A percentile compares a stretch with the other conserved stretches of the same genome.
These are phyloP conservation scores for Iselma pallidipennis DNA, from an alignment of 2,888 invertebrate genomes.

Conservation along the genomic window DNA sequence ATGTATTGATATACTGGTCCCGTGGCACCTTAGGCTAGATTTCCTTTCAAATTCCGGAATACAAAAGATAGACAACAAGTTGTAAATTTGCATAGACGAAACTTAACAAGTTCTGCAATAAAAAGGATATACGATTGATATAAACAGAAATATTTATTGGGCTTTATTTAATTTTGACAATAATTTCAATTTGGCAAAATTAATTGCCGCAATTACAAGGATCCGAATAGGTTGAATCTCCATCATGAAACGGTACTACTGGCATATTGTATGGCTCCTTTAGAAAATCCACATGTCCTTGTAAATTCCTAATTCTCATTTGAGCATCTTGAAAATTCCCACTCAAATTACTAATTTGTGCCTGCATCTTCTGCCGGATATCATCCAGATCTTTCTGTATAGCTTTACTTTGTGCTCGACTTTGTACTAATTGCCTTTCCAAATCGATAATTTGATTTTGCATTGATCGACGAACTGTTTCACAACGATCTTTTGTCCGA, in stretches of 20 bases:
- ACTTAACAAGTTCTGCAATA: background rate
- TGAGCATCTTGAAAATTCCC: conserved; percentile 72
- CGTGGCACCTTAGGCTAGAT: too few species aligned
- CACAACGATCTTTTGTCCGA: conserved; percentile 68
- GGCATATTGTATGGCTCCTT: conserved; percentile 55
- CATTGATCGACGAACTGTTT: conserved; percentile 63
- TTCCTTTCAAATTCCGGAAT: too few species aligned
- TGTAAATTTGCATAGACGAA: too few species aligned
- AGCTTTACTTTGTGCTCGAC: conserved; percentile 65
- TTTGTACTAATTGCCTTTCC: conserved; percentile 68
- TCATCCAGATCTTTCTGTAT: conserved; percentile 73
- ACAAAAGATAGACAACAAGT: too few species aligned
- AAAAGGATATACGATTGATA: background rate
- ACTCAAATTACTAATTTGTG: conserved; percentile 67
- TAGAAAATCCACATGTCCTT: conserved; percentile 66
- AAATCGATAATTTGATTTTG: conserved; percentile 69
- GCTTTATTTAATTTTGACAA: too few species aligned
- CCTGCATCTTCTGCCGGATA: conserved; percentile 70
- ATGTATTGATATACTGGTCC: too few species aligned
- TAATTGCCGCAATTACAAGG: conserved; percentile 45
- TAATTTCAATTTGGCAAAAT: conserved; percentile 5
- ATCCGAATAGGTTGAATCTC: conserved; percentile 31
- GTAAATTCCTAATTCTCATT: conserved; percentile 64
- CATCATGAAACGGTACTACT: conserved; percentile 34
- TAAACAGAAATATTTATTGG: too few species aligned